Evolutionary conservation across 1,140 invertebrate species (phyloP), one percentile per base, ranked within the genome.

Genomic region (Heterodera carotae): DNA sequence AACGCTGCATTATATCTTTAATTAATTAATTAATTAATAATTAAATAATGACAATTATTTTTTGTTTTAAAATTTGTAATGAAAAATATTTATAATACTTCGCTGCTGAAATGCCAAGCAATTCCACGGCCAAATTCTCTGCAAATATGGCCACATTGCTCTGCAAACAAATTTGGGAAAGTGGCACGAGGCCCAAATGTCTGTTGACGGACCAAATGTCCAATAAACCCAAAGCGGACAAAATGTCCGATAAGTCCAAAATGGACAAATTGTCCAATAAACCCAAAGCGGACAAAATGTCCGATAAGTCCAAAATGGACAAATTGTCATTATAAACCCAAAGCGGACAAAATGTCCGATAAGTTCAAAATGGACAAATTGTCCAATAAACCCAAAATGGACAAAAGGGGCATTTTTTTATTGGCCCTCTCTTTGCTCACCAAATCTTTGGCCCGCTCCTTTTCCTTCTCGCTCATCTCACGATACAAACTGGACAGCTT

Each of bases 371-470:
- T n/a, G n/a, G n/a, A n/a, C n/a, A n/a, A n/a, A n/a, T n/a, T n/a
- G n/a, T n/a, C n/a, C n/a, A n/a, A n/a, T n/a, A n/a, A n/a, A n/a
- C n/a, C n/a, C n/a, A n/a, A n/a, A n/a, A n/a, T n/a, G n/a, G n/a
- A n/a, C n/a, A n/a, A n/a, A n/a, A n/a, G n/a, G n/a, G n/a, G n/a
- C n/a, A n/a, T n/a, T n/a, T n/a, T n/a, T n/a, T n/a, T n/a, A n/a
- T n/a, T n/a, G n/a, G n/a, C n/a, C n/a, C 39, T 8, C 6, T 43
- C 12, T 43, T 43, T 2, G 39, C 29, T 74, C 18, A 74, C 72
- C 39, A 99, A 90, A 90, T 99, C 97, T 90, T 95, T 95, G 29
- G 95, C 94, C 85, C 96, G 91, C 89, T 98, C 97, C 90, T 98
- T 98, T 90, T 98, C 96, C 91, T 93, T 84, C 59, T 91, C 92